Evolutionary conservation across 2,797 vertebrate genomes (phyloP).

Genomic region (Rhinophrynus dorsalis): DNA sequence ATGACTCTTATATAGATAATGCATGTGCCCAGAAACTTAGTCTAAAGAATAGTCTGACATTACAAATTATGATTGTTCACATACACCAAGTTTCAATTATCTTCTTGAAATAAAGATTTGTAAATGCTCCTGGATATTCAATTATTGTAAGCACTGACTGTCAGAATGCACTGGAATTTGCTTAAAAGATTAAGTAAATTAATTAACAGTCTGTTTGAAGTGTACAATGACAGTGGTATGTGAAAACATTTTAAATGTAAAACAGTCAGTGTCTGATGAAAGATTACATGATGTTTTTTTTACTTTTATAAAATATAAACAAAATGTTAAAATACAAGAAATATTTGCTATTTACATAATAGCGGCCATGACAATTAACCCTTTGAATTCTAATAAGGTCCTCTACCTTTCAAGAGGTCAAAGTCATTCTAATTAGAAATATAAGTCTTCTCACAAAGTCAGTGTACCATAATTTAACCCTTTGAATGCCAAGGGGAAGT

Average conservation of each 20-base stretch:
- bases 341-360: conserved; percentile 3
- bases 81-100: conserved; percentile 6
- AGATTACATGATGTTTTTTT: neutral
- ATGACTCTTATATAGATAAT: conserved; percentile 11
- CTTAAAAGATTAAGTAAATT: conserved; percentile 33
- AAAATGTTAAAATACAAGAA: neutral
- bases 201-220: conserved; percentile 28
- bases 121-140: conserved; percentile 11
- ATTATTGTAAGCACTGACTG: conserved; percentile 3
- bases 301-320: neutral
- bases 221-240: conserved; percentile 14
- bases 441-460: too few species aligned
- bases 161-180: conserved; percentile 16
- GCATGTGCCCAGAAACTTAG: conserved; percentile 6
- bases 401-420: too few species aligned
- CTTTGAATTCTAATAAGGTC: too few species aligned
- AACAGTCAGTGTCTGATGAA: neutral
- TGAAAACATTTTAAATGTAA: conserved; percentile 14
- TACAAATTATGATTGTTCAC: conserved; percentile 9
- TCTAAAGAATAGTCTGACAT: neutral
- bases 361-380: too few species aligned
- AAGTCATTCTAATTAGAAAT: too few species aligned
- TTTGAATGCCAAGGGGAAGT: too few species aligned
- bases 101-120: conserved; percentile 7
- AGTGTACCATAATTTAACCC: too few species aligned